These are phyloP conservation scores for Puntigrus tetrazona DNA, from an alignment of 2,113 vertebrate species.

Conservation along the genomic window DNA sequence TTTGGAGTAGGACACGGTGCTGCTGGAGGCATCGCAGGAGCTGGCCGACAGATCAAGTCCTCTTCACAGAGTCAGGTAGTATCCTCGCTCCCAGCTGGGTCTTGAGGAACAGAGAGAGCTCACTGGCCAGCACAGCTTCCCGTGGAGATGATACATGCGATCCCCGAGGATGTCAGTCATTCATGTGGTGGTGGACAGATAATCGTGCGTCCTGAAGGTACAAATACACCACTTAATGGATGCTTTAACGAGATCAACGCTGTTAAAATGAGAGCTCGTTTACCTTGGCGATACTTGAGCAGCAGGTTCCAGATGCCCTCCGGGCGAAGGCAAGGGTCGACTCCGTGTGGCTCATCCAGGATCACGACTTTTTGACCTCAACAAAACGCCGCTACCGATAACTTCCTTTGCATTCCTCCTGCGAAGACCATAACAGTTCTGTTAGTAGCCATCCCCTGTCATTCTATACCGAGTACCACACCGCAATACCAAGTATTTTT, in stretches of 20 bases:
- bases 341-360: conserved; percentile 96
- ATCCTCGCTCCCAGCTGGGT: conserved; percentile 95
- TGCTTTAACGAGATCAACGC: neutral
- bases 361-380: conserved; percentile 98
- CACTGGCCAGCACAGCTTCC: conserved; percentile 93
- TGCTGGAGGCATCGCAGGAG: conserved; percentile 94
- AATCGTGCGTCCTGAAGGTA: conserved; percentile 86
- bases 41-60: conserved; percentile 90
- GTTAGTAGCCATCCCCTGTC: neutral
- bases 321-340: conserved; percentile 95
- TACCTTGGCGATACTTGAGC: conserved; percentile 94
- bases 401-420: conserved; percentile 98
- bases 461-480: neutral
- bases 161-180: conserved; percentile 97
- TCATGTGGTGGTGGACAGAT: conserved; percentile 98
- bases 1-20: conserved; percentile 91
- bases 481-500: neutral
- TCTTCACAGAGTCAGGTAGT: conserved; percentile 96
- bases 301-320: conserved; percentile 98
- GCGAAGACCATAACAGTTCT: conserved; percentile 7
- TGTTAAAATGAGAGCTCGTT: neutral
- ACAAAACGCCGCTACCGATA: conserved; percentile 97
- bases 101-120: conserved; percentile 97
- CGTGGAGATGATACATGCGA: conserved; percentile 94
- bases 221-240: neutral